Evolutionary conservation across 2,797 vertebrate species (phyloP).

Genomic region (Taeniopygia guttata): DNA sequence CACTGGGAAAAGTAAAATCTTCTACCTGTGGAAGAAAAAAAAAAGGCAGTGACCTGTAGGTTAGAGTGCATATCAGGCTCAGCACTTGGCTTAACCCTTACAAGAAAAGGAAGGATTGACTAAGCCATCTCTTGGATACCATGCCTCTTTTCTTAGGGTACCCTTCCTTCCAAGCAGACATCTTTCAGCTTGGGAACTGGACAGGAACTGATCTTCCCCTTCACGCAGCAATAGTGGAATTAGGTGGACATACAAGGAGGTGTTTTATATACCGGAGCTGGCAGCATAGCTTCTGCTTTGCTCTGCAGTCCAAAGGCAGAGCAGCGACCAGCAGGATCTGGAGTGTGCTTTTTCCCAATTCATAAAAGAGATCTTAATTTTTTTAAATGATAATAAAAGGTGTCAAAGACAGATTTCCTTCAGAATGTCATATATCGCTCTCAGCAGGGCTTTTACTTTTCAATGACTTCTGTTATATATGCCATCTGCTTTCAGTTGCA

Average conservation of each 20-base stretch:
- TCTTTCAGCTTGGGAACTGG: not conserved
- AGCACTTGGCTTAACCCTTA: not conserved
- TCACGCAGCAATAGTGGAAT: not conserved
- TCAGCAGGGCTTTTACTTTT: constrained; percentile 46
- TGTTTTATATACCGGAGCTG: not conserved
- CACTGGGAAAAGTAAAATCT: not conserved
- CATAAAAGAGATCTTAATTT: constrained; percentile 11
- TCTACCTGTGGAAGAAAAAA: not conserved
- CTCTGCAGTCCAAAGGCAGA: not conserved
- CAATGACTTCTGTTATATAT: constrained; percentile 21
- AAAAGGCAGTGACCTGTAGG: not conserved
- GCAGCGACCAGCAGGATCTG: not conserved
- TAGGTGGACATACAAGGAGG: not conserved
- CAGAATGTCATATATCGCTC: not conserved
- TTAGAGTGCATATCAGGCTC: not conserved
- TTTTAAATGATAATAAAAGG: not conserved
- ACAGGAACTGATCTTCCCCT: not conserved
- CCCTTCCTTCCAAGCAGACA: not conserved
- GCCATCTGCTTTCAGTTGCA: constrained; percentile 51
- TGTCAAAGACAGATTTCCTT: constrained; percentile 44
- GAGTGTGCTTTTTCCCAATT: not conserved
- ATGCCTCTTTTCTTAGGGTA: not conserved
- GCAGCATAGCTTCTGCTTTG: not conserved
- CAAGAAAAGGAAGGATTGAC: not conserved
- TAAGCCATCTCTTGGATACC: not conserved